Conservation (phyloP, 2,888 invertebrate species). For the Amiota communis region DNA sequence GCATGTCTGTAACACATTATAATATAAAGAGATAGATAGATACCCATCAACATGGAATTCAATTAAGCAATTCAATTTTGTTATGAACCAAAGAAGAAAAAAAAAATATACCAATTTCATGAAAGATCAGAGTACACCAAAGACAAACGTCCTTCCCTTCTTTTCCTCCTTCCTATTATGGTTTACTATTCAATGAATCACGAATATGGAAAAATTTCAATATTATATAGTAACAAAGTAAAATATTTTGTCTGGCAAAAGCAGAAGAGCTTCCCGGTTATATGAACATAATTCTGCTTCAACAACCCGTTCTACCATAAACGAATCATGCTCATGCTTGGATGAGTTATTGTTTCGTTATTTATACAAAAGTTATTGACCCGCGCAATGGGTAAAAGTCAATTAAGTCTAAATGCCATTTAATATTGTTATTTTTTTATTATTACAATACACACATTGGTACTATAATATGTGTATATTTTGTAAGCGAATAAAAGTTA, state of each 20-base stretch:
- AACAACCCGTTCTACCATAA: too few relatives aligned
- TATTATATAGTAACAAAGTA: neutral
- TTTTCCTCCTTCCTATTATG: too few relatives aligned
- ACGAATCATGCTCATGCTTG: neutral
- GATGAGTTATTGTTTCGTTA: slow-evolving; percentile 28
- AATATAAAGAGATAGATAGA: too few relatives aligned
- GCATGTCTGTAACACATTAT: too few relatives aligned
- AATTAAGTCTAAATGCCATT: slow-evolving; percentile 28
- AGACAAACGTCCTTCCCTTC: neutral
- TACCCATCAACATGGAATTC: too few relatives aligned
- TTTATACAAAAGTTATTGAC: slow-evolving; percentile 34
- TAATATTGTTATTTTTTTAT: neutral
- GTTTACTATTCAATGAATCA: too few relatives aligned
- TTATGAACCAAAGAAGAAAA: neutral
- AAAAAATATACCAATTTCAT: neutral
- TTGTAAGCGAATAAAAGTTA: too few relatives aligned
- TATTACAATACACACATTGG: neutral
- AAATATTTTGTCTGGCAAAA: neutral
- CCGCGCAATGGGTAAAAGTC: slow-evolving; percentile 28
- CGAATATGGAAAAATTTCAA: too few relatives aligned
- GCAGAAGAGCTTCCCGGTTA: too few relatives aligned
- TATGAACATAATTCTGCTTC: too few relatives aligned
- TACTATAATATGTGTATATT: too few relatives aligned
- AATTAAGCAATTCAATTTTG: neutral
- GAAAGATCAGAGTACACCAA: slow-evolving; percentile 8